Evolutionary conservation across 2,797 vertebrate species (phyloP).

Genomic region (Rousettus madagascariensis): DNA sequence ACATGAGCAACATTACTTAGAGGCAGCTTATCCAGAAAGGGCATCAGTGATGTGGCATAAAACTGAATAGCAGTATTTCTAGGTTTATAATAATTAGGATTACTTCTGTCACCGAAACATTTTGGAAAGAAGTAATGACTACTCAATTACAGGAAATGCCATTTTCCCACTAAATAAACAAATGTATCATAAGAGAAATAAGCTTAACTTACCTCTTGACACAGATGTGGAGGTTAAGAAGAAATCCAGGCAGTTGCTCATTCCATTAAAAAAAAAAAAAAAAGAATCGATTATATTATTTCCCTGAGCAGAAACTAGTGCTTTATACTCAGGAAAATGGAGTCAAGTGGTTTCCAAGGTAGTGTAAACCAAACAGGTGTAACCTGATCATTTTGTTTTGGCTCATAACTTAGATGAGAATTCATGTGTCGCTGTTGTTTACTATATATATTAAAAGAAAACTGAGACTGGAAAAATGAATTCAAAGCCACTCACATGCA

Average conservation of each 20-base stretch:
- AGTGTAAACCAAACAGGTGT: slow-evolving; percentile 79
- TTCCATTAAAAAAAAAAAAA: slow-evolving; percentile 70
- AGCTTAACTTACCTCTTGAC: slow-evolving; percentile 78
- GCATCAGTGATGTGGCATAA: background rate
- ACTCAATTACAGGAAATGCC: background rate
- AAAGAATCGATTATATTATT: slow-evolving; percentile 36
- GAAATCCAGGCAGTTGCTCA: slow-evolving; percentile 51
- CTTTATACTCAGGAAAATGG: slow-evolving; percentile 71
- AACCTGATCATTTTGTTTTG: slow-evolving; percentile 82
- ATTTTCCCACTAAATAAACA: background rate
- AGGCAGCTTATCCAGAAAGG: background rate
- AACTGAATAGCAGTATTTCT: background rate
- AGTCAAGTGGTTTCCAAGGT: slow-evolving; percentile 80
- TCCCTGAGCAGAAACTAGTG: slow-evolving; percentile 67
- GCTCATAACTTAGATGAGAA: slow-evolving; percentile 70
- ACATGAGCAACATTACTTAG: background rate
- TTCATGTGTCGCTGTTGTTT: slow-evolving; percentile 30
- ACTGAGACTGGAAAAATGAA: slow-evolving; percentile 1
- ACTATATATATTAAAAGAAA: slow-evolving; percentile 49
- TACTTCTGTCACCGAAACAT: background rate
- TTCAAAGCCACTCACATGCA: background rate
- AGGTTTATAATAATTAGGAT: background rate
- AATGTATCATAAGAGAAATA: slow-evolving; percentile 43
- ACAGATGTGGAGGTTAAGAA: slow-evolving; percentile 47
- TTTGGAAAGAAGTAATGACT: background rate